Evolutionary conservation across 2,113 vertebrate genomes (phyloP).

Genomic region (Sapajus apella): DNA sequence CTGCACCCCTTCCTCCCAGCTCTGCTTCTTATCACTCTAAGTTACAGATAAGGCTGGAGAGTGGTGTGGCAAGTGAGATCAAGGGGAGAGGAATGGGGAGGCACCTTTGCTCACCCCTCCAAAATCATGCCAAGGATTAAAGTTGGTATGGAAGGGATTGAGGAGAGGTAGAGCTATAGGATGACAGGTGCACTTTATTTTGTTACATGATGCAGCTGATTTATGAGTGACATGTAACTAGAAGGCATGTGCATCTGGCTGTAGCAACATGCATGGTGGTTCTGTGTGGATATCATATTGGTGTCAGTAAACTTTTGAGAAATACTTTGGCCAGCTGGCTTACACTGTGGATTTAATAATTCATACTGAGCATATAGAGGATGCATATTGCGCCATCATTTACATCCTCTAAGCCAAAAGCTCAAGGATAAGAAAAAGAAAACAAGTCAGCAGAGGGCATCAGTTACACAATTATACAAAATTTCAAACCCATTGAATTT

Average conservation of each 20-base stretch:
- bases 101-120: not conserved
- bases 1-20: not conserved
- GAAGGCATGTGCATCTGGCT: not conserved
- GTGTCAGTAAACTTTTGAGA: not conserved
- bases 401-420: conserved; percentile 18
- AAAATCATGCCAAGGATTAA: not conserved
- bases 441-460: conserved; percentile 72
- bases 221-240: not conserved
- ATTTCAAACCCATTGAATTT: not conserved
- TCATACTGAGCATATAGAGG: not conserved
- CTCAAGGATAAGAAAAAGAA: conserved; percentile 19
- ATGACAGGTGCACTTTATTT: no score
- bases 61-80: not conserved
- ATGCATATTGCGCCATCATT: not conserved
- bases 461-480: not conserved
- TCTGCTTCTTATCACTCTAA: not conserved
- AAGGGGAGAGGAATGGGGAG: not conserved
- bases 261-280: not conserved
- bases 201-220: no score
- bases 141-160: not conserved
- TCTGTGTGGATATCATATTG: not conserved
- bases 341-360: not conserved
- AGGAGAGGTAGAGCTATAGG: not conserved
- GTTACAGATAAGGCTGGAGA: not conserved
- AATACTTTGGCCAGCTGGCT: not conserved